Evolutionary conservation across 2,797 vertebrate species (phyloP), one percentile per base, ranked within the genome.

Genomic region (Manis javanica): DNA sequence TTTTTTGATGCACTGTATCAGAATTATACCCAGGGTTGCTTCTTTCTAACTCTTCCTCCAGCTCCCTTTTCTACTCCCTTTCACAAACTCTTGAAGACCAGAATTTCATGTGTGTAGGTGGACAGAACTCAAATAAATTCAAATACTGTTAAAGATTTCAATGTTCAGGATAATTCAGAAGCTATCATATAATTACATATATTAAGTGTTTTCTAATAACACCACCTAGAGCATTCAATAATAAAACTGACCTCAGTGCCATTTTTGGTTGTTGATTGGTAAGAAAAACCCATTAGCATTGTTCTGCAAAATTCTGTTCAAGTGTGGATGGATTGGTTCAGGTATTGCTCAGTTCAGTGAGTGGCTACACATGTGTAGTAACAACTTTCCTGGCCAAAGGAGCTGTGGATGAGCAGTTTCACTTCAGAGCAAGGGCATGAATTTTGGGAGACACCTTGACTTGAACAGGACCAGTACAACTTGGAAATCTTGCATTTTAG

Each of bases 1-100:
- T 96, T 89, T 83, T 87, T 91, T 63, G 90, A 39, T 92, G 90
- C 93, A 94, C 59, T 93, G 9, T 87, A 3, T 81, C 72, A 90
- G 39, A 91, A 91, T 85, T 92, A 77, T 46, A 92, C 7, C 66
- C 18, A 75, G 31, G 5, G 4, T 34, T 95, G 39, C 46, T 37
- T 15, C 42, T 94, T 72, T 66, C 88, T 87, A n/a, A 57, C 42
- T 95, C 61, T 94, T 87, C n/a, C 39, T 85, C 46, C 26, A 61
- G 42, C 2, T 53, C 24, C 23, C 15, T 18, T 9, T 89, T 82
- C 15, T 92, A 1, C 82, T 82, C 51, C 55, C 14, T 89, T 91
- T 85, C 34, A 59, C 81, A 96, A 90, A 72, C 23, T 90, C 10
- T 93, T 87, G 77, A 88, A 94, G 39, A 85, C 18, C 14, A 77